phyloP scores from a whole-genome alignment of 1,140 invertebrate genomes.

The Meteorus sp. region DNA sequence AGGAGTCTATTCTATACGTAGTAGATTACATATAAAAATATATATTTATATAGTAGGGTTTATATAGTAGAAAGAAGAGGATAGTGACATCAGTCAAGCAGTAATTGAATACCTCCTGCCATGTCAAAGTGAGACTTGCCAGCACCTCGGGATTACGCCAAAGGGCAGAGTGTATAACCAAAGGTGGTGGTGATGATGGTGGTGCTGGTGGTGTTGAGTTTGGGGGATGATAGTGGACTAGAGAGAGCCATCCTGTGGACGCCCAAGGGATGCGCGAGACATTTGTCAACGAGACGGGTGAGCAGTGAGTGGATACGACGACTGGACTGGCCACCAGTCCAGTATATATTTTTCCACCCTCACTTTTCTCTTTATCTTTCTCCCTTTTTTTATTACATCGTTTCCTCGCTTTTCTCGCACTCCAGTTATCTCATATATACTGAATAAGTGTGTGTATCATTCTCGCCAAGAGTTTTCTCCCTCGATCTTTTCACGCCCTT shows the following conservation, averaged over 20 bases:
- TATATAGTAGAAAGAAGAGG: constrained; percentile 17
- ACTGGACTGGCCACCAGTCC: constrained; percentile 41
- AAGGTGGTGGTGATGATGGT: too few relatives aligned
- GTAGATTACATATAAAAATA: too few relatives aligned
- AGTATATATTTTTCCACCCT: constrained; percentile 27
- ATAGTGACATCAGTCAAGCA: constrained; percentile 30
- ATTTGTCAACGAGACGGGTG: constrained; percentile 59
- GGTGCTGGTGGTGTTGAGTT: constrained; percentile 39
- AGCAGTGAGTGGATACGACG: constrained; percentile 54
- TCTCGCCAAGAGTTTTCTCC: neutral
- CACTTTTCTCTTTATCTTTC: neutral
- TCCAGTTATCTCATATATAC: neutral
- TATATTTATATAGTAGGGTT: too few relatives aligned
- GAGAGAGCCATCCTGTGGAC: constrained; percentile 28
- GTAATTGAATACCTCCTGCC: constrained; percentile 49
- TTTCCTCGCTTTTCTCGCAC: neutral
- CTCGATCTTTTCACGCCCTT: neutral
- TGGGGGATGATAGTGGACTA: constrained; percentile 39
- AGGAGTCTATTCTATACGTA: too few relatives aligned
- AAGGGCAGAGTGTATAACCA: constrained; percentile 20
- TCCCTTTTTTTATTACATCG: constrained; percentile 9
- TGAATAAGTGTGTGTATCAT: neutral
- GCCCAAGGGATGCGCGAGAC: constrained; percentile 53
- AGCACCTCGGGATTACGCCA: constrained; percentile 41
- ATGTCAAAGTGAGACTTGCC: constrained; percentile 42